phyloP scores from a whole-genome alignment of 2,113 vertebrate species.

The Arvicanthis niloticus region DNA sequence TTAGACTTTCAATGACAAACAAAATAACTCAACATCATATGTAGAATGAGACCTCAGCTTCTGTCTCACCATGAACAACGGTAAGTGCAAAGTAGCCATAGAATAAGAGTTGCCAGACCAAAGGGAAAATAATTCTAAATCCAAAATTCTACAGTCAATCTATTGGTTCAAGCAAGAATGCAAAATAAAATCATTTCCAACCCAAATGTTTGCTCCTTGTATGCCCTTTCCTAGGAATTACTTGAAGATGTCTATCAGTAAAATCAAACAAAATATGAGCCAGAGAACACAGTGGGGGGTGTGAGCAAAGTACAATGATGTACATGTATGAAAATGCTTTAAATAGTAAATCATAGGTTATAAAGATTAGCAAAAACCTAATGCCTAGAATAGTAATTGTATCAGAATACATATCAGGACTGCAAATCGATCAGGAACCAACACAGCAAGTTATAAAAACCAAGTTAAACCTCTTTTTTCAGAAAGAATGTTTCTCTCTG shows the following conservation, averaged over 20 bases:
- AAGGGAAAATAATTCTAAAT: conserved; percentile 38
- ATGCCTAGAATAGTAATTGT: not conserved
- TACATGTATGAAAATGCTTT: not conserved
- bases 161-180: conserved; percentile 12
- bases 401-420: not conserved
- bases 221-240: not conserved
- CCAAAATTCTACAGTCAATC: conserved; percentile 3
- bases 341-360: not conserved
- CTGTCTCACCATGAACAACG: not conserved
- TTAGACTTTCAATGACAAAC: not conserved
- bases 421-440: not conserved
- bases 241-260: not conserved
- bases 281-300: not conserved
- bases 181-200: conserved; percentile 54
- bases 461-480: not conserved
- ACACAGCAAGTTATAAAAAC: not conserved
- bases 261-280: conserved; percentile 1
- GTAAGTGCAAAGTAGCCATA: not conserved
- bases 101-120: not conserved
- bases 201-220: conserved; percentile 7
- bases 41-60: not conserved
- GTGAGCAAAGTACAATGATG: not conserved
- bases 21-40: not conserved
- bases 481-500: not conserved
- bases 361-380: not conserved